Evolutionary conservation across 2,113 vertebrate species (phyloP).

Genomic region (Nerophis lumbriciformis): DNA sequence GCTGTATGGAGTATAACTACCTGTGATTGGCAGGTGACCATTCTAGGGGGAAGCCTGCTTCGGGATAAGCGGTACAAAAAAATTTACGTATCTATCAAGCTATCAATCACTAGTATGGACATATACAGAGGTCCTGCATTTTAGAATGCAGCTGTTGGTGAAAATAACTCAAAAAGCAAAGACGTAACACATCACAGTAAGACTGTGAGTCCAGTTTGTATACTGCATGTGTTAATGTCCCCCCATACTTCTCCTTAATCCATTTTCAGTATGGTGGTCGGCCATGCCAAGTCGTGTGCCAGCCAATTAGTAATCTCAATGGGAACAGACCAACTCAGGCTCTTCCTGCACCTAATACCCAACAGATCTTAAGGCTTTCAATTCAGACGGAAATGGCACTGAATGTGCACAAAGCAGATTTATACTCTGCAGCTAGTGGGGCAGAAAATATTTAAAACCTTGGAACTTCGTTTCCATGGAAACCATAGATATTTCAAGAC

Average conservation of each 20-base stretch:
- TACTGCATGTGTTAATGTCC: not conserved
- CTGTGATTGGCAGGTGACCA: too few relatives aligned
- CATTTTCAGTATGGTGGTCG: constrained; percentile 23
- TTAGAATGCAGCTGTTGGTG: too few relatives aligned
- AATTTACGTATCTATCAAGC: too few relatives aligned
- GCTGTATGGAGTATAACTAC: too few relatives aligned
- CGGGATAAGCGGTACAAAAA: too few relatives aligned
- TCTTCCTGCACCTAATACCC: constrained; percentile 32
- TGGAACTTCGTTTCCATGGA: constrained; percentile 52
- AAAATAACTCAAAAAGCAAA: too few relatives aligned
- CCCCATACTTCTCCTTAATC: constrained; percentile 6
- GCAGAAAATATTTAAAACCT: constrained; percentile 15
- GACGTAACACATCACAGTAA: too few relatives aligned
- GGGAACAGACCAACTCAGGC: constrained; percentile 37
- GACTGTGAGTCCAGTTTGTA: not conserved
- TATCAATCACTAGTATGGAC: too few relatives aligned
- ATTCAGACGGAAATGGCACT: constrained; percentile 17
- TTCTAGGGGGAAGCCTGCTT: too few relatives aligned
- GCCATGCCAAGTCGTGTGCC: constrained; percentile 11
- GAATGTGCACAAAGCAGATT: constrained; percentile 21
- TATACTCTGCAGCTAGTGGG: constrained; percentile 27
- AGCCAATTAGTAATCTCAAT: constrained; percentile 45
- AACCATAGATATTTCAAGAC: constrained; percentile 46
- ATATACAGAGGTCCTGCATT: too few relatives aligned
- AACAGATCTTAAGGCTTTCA: constrained; percentile 40